Percentiles rank a stretch among this genome's conserved stretches.
These are phyloP conservation scores for Pimephales promelas DNA, from an alignment of 2,113 vertebrate species.

Conservation along the genomic window DNA sequence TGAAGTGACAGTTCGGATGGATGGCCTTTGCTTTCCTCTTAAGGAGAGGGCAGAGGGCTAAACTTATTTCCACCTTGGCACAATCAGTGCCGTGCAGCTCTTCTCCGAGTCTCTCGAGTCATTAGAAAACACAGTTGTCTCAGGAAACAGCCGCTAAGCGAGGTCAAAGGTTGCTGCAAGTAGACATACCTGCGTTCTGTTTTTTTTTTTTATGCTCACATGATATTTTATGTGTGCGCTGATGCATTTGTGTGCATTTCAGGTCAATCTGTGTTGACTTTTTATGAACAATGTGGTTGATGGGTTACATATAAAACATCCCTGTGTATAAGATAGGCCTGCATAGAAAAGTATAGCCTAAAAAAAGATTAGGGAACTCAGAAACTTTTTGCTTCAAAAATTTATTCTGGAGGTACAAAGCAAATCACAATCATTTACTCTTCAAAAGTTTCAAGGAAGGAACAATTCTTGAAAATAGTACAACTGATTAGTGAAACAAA, in stretches of 20 bases:
- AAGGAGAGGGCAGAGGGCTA: constrained; percentile 73
- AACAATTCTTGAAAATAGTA: neutral
- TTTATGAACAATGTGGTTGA: neutral
- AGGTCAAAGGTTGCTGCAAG: constrained; percentile 69
- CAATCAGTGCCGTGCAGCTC: constrained; percentile 55
- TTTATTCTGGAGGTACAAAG: constrained; percentile 13
- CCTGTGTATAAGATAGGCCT: neutral
- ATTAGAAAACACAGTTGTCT: constrained; percentile 67
- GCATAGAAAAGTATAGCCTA: neutral
- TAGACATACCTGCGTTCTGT: constrained; percentile 24
- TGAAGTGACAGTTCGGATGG: constrained; percentile 20
- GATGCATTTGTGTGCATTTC: neutral
- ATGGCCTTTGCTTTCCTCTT: constrained; percentile 62
- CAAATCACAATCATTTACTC: neutral
- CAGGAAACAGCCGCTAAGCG: constrained; percentile 72
- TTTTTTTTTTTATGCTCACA: constrained; percentile 9
- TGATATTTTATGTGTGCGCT: neutral
- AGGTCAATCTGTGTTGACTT: neutral
- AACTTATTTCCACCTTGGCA: constrained; percentile 72
- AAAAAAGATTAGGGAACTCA: neutral
- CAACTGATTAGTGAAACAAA: constrained; percentile 23
- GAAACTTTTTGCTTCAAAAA: neutral
- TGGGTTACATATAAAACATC: constrained; percentile 24
- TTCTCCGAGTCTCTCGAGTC: constrained; percentile 43
- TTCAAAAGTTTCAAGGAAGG: neutral